Evolutionary conservation across 2,797 vertebrate species (phyloP), one percentile per base, ranked within the genome.

Genomic region (Erethizon dorsatum): DNA sequence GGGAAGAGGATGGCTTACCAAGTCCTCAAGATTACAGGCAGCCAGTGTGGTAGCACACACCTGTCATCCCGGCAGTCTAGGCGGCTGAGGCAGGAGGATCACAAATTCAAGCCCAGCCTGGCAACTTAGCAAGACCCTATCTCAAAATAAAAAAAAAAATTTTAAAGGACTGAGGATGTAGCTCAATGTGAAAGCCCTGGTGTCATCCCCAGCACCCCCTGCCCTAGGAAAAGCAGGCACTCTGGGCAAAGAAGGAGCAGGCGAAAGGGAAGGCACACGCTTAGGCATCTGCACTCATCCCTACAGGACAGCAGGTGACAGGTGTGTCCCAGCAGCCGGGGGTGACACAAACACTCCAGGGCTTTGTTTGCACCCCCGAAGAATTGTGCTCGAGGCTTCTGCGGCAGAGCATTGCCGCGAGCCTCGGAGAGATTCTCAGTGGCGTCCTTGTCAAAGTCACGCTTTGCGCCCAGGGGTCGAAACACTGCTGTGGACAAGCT

Each of bases 1-100:
- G 99, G 99, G 97, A 99, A 98, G 98, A 99, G 99, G 94, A 99
- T 99, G 97, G 94, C 98, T 0, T 99, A 99, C 89, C 99, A 99
- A 98, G 99, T 99, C 2, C 98, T 99, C 82, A 99, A 99, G 98
- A 99, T 99, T 33, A 99, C 98, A 99, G 83, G 99, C 99, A 85
- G 67, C 71, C 71, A 12, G 22, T 41, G 71, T 13, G 9, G 37
- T 26, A 50, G 73, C 73, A 47, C 73, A 77, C 6, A 8, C 45
- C 24, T 26, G 45, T 77, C 41, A 47, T 31, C 73, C 45, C 24
- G 15, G 45, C 24, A 15, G 45, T 50, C 45, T 50, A 26, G 73
- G 45, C 31, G 45, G 73, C 73, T 28, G 73, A 77, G 71, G 37
- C 71, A 77, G 45, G 24, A 50, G 45, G 41, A 73, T 45, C 5